Evolutionary conservation across 2,888 invertebrate species (phyloP).

Genomic region (Pachymerium ferrugineum): DNA sequence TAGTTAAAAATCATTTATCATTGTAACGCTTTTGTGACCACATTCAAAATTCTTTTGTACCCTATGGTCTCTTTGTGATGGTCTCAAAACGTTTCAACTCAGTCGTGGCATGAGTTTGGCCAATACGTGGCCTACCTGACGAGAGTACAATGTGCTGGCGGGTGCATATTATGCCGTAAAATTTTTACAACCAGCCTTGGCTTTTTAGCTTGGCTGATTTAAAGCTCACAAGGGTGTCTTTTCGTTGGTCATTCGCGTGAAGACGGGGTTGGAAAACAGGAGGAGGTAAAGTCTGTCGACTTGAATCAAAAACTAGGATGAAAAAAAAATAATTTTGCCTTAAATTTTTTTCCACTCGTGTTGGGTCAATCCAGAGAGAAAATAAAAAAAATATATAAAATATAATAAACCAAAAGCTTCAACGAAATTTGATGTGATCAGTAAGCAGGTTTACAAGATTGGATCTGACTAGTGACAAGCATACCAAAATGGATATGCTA

Average conservation of each 20-base stretch:
- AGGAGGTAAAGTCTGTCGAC: neutral
- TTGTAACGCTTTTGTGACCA: neutral
- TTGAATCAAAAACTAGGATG: conserved; percentile 14
- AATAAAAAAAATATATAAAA: conserved; percentile 16
- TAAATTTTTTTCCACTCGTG: conserved; percentile 16
- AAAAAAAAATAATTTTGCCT: conserved; percentile 23
- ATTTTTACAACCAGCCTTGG: conserved; percentile 20
- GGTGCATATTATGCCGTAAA: conserved; percentile 27
- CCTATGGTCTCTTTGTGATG: neutral
- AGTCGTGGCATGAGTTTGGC: neutral
- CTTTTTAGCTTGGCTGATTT: conserved; percentile 17
- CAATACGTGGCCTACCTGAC: conserved; percentile 20
- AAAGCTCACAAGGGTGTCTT: neutral
- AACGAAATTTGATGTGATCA: neutral
- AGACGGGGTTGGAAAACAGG: conserved; percentile 20
- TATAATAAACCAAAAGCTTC: conserved; percentile 18
- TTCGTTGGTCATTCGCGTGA: conserved; percentile 6
- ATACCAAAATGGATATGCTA: neutral
- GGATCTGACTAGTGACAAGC: conserved; percentile 4
- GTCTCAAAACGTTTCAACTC: neutral
- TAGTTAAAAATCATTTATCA: too few species aligned
- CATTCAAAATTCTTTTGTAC: neutral
- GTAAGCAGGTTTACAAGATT: conserved; percentile 22
- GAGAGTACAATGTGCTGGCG: conserved; percentile 27
- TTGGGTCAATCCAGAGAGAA: neutral